phyloP scores from a whole-genome alignment of 1,140 invertebrate genomes.

The Chrysomallon squamiferum region DNA sequence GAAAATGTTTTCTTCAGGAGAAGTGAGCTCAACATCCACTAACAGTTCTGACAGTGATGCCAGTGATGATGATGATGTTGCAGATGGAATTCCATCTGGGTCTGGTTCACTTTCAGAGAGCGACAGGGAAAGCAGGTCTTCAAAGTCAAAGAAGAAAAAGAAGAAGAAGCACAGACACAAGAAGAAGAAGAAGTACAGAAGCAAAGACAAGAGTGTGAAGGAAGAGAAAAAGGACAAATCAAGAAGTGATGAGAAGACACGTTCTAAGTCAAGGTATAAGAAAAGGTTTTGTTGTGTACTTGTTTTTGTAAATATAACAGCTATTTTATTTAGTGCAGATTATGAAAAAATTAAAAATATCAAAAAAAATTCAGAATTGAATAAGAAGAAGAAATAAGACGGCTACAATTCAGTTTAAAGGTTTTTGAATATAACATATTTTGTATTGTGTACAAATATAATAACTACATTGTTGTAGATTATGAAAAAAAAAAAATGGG shows the following conservation, averaged over 20 bases:
- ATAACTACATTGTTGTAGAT: too few relatives aligned
- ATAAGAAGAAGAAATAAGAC: too few relatives aligned
- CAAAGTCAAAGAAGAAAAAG: slow-evolving; percentile 47
- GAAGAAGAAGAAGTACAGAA: slow-evolving; percentile 52
- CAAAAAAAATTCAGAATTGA: too few relatives aligned
- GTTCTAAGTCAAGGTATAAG: too few relatives aligned
- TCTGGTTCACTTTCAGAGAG: slow-evolving; percentile 42
- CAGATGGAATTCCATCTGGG: slow-evolving; percentile 32
- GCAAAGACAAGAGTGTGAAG: slow-evolving; percentile 31
- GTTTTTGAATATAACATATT: too few relatives aligned
- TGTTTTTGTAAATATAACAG: neutral
- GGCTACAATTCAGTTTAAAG: too few relatives aligned
- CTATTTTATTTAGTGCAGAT: too few relatives aligned
- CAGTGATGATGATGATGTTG: slow-evolving; percentile 30
- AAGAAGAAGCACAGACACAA: slow-evolving; percentile 48
- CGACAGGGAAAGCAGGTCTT: slow-evolving; percentile 32
- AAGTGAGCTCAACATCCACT: neutral
- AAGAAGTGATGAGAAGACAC: slow-evolving; percentile 10
- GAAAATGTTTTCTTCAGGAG: neutral
- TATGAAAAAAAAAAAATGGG: too few relatives aligned
- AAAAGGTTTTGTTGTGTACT: neutral
- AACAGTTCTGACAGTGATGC: slow-evolving; percentile 20
- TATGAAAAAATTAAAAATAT: too few relatives aligned
- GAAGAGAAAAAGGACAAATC: slow-evolving; percentile 20
- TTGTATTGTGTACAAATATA: too few relatives aligned